Evolutionary conservation across 2,888 invertebrate genomes (phyloP), one percentile per base, ranked within the genome.

Genomic region (Drosophila hawaiiensis): DNA sequence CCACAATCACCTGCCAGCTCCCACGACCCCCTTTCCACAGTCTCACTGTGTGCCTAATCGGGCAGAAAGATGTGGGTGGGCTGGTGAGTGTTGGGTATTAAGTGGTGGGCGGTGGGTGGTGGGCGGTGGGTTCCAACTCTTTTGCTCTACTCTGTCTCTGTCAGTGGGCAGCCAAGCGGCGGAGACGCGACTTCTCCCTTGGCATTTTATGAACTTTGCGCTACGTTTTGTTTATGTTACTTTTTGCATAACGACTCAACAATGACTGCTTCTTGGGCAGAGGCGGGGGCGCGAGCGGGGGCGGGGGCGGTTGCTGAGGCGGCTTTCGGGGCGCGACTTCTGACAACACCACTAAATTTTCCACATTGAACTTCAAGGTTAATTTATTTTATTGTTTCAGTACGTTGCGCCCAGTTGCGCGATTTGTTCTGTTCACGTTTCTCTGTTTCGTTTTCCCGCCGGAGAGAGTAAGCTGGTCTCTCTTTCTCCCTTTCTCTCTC

Each of bases 371-470:
- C 86, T 83, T 76, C 71, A 83, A 81, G 83, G 81, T 81, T 88
- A 83, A 84, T 84, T 84, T 85, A 89, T 81, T 88, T 88, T 83
- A 88, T 76, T 85, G 74, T 76, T 75, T 70, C 70, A 59, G 35
- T 65, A 53, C 70, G 53, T 70, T 78, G 64, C 66, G 64, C 76
- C 70, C 49, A 52, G 53, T 72, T 64, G 62, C 33, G 56, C 66
- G 47, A 59, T 47, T 53, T 49, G 29, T 59, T 55, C 43, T 41
- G 35, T 59, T 59, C 39, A 52, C 28, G 41, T 52, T 35, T 53
- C n/a, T 39, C 4, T 25, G 47, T 31, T 55, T 19, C 55, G 19
- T n/a, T 25, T 35, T 54, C n/a, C 39, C 39, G 39, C n/a, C 39
- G n/a, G 2, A 31, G 9, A 4, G 12, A 14, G 4, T 12, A 4